Conservation (phyloP, 2,113 vertebrate species). For the Propithecus coquereli region DNA sequence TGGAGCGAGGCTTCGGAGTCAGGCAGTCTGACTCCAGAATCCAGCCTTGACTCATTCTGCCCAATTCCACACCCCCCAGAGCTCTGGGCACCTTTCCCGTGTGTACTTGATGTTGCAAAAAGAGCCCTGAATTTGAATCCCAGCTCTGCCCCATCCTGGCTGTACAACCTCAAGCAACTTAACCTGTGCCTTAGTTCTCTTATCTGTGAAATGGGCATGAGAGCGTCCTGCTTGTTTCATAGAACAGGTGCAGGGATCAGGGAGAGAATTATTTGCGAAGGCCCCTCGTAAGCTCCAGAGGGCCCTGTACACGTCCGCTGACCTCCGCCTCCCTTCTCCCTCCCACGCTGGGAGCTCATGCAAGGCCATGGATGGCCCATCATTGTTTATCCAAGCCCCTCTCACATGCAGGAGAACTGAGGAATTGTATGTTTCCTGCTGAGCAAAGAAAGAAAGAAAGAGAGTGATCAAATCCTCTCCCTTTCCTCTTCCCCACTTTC, state of each 20-base stretch:
- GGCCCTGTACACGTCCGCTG: background rate
- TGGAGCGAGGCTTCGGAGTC: background rate
- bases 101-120: background rate
- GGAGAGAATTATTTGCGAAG: background rate
- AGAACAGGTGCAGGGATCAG: background rate
- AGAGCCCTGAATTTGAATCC: background rate
- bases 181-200: background rate
- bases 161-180: background rate
- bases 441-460: background rate
- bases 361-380: background rate
- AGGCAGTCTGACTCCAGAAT: background rate
- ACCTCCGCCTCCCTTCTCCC: background rate
- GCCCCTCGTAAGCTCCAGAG: background rate
- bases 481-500: background rate
- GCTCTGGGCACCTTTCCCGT: background rate
- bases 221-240: background rate
- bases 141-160: background rate
- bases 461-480: background rate
- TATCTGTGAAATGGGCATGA: background rate
- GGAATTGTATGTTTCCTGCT: background rate
- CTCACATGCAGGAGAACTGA: background rate
- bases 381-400: background rate
- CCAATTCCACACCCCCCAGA: background rate
- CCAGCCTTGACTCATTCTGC: background rate
- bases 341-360: background rate